Conservation (phyloP, 2,888 invertebrate genomes). For the Drosophila falleni region DNA sequence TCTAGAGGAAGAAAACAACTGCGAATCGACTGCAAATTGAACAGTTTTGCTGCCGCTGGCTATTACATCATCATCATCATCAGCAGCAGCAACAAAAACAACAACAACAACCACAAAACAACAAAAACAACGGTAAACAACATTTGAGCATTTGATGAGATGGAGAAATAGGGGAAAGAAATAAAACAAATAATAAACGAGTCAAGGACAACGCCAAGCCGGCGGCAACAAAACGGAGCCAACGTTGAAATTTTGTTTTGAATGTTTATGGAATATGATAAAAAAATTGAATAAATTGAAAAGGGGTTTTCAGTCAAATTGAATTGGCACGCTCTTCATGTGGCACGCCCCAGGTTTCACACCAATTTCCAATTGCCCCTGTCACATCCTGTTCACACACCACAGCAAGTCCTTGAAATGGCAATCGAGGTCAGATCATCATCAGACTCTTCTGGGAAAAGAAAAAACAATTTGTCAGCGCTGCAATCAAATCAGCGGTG, state of each 20-base stretch:
- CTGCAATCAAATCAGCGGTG: neutral
- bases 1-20: conserved; percentile 10
- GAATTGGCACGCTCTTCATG: conserved; percentile 37
- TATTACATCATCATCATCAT: conserved; percentile 54
- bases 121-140: conserved; percentile 27
- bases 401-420: conserved; percentile 19
- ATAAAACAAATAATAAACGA: conserved; percentile 6
- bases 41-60: conserved; percentile 27
- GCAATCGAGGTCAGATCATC: conserved; percentile 16
- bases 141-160: conserved; percentile 18
- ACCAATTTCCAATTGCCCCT: conserved; percentile 1
- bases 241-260: conserved; percentile 11
- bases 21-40: conserved; percentile 36
- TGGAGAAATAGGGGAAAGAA: neutral
- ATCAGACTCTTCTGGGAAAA: neutral
- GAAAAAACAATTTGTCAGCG: no score
- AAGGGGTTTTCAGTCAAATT: conserved; percentile 34
- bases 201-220: conserved; percentile 65
- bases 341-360: conserved; percentile 6
- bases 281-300: conserved; percentile 26
- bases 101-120: conserved; percentile 9
- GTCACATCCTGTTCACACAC: conserved; percentile 1
- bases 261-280: conserved; percentile 25
- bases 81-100: conserved; percentile 7
- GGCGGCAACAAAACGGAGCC: conserved; percentile 46